Percentiles rank a stretch among this genome's conserved stretches.
Evolutionary conservation across 2,888 invertebrate genomes (phyloP).

Genomic region (Agrenia bidenticulata): DNA sequence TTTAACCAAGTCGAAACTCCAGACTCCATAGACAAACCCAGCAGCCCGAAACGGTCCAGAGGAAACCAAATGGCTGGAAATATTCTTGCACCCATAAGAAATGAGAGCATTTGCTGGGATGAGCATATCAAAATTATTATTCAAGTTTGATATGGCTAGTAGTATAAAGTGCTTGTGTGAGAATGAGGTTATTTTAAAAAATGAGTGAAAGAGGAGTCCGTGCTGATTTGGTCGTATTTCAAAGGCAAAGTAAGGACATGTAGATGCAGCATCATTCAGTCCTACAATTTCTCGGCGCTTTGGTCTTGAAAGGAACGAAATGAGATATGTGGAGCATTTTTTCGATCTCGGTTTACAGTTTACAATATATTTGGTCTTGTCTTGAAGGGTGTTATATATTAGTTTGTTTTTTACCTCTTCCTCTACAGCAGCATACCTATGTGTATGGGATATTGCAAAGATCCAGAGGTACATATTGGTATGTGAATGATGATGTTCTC

Average conservation of each 20-base stretch:
- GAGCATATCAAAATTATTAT: background rate
- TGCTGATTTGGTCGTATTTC: slow-evolving; percentile 42
- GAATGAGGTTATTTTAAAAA: slow-evolving; percentile 11
- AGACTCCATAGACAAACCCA: too few species aligned
- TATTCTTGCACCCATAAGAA: background rate
- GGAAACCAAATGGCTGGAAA: too few species aligned
- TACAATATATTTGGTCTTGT: background rate
- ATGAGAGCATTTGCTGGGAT: background rate
- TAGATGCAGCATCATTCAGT: background rate
- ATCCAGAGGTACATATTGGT: background rate
- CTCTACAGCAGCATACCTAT: background rate
- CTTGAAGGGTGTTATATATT: background rate
- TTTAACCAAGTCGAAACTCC: too few species aligned
- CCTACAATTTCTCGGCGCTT: background rate
- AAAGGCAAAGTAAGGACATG: slow-evolving; percentile 9
- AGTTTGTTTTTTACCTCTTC: background rate
- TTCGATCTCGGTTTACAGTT: background rate
- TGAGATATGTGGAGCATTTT: background rate
- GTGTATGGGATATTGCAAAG: background rate
- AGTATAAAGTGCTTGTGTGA: background rate
- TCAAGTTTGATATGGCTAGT: background rate
- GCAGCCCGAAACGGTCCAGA: too few species aligned
- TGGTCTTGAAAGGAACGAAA: background rate
- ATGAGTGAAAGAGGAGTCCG: slow-evolving; percentile 23
- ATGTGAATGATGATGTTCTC: too few species aligned